Conservation (phyloP, 2,113 vertebrate species). For the Saguinus midas region DNA sequence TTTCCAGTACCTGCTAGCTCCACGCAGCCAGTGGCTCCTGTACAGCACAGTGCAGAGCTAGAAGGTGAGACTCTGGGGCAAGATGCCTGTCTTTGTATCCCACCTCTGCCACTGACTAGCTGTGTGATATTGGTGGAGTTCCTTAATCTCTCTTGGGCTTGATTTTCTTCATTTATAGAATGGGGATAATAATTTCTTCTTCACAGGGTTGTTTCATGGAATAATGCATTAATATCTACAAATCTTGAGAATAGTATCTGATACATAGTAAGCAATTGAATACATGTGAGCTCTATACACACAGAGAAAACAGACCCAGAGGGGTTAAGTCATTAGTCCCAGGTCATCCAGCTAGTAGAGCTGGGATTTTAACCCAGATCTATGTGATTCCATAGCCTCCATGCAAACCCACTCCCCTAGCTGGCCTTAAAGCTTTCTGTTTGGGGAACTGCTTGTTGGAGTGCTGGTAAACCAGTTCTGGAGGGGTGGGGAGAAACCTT, state of each 20-base stretch:
- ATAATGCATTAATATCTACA: too few species aligned
- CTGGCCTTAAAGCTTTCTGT: neutral
- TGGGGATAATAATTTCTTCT: neutral
- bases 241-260: neutral
- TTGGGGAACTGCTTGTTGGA: neutral
- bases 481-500: neutral
- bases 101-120: neutral
- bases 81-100: neutral
- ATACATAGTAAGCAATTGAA: neutral
- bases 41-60: fast-evolving
- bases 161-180: neutral
- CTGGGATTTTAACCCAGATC: neutral
- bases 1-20: neutral
- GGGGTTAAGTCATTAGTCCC: neutral
- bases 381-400: neutral
- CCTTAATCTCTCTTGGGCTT: neutral
- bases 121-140: neutral
- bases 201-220: neutral
- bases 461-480: neutral
- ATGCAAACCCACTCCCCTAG: neutral
- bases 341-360: too few species aligned
- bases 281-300: neutral
- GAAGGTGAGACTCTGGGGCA: neutral
- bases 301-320: neutral
- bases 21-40: neutral